phyloP scores from a whole-genome alignment of 2,888 invertebrate species.

The Arenicola marina region DNA sequence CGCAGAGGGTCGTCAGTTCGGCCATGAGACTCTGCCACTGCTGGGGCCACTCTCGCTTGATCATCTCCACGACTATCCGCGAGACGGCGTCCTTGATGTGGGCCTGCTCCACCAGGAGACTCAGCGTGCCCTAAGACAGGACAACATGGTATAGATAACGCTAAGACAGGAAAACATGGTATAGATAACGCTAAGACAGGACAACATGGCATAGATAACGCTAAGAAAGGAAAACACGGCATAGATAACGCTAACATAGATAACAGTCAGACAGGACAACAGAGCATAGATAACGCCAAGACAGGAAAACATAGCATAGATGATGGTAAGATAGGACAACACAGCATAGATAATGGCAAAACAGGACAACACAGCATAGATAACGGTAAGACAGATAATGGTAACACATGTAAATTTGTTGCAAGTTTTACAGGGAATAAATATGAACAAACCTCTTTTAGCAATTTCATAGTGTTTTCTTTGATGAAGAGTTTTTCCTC shows the following conservation, averaged over 20 bases:
- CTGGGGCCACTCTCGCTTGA: constrained; percentile 96
- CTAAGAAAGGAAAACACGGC: neutral
- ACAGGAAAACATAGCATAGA: too few relatives aligned
- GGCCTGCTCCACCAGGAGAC: constrained; percentile 70
- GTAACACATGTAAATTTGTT: constrained; percentile 2
- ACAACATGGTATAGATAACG: neutral
- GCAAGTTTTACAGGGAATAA: neutral
- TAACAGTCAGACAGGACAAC: too few relatives aligned
- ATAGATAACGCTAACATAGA: too few relatives aligned
- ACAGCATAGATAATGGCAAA: too few relatives aligned
- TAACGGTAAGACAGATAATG: too few relatives aligned
- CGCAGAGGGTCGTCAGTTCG: constrained; percentile 82
- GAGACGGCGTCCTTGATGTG: constrained; percentile 64
- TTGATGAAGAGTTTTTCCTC: constrained; percentile 88
- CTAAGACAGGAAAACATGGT: too few relatives aligned
- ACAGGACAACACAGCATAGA: too few relatives aligned
- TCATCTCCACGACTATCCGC: constrained; percentile 93
- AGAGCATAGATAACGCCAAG: too few relatives aligned
- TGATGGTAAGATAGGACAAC: too few relatives aligned
- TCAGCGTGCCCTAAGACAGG: constrained; percentile 70
- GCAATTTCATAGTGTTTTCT: constrained; percentile 62
- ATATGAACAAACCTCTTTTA: constrained; percentile 42
- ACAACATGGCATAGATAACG: neutral
- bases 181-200: too few relatives aligned
- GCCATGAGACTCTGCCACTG: constrained; percentile 87